Evolutionary conservation across 2,888 invertebrate species (phyloP), one percentile per base, ranked within the genome.

Genomic region (Xestia sexstrigata): DNA sequence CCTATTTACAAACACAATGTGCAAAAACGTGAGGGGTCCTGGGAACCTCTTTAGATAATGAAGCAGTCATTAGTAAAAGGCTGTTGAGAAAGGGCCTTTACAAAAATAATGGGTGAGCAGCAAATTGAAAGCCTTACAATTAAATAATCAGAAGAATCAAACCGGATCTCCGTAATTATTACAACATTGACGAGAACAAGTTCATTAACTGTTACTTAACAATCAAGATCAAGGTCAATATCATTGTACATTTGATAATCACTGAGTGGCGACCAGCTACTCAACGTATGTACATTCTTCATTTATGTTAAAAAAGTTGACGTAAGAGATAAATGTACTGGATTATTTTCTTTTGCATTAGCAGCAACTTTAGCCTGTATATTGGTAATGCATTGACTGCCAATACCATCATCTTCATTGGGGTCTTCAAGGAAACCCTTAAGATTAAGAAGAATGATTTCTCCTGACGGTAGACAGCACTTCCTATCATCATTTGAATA

Each of bases 151-250:
- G 35, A 35, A 62, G 62, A 62, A 62, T 35, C 23, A 85, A 78
- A 86, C 86, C 72, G 74, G 86, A 58, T 85, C 7, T 20, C 23
- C 42, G 45, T 79, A 70, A 85, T 74, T 30, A 85, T 74, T 30
- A 67, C 69, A 70, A 63, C 62, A 73, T 65, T 69, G 71, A 76
- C 68, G 70, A 81, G 77, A 86, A 74, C 86, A 87, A 80, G 87
- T 78, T 79, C 68, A 84, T 70, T 74, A 63, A 60, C 74, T 78
- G 55, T 84, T 82, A 76, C 81, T 58, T 77, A 70, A 85, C 58
- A 76, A 79, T 76, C 81, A 79, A 78, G 78, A 78, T 83, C 89
- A 87, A 85, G 77, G 77, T 67, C 66, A 68, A 45, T 52, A 70
- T 65, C 30, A 15, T 39, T 63, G 72, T 58, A 66, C 11, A 63